Percentiles rank a stretch among this genome's conserved stretches.
These are phyloP conservation scores for Acrocephalus scirpaceus DNA, from an alignment of 2,797 vertebrate genomes.

Conservation along the genomic window DNA sequence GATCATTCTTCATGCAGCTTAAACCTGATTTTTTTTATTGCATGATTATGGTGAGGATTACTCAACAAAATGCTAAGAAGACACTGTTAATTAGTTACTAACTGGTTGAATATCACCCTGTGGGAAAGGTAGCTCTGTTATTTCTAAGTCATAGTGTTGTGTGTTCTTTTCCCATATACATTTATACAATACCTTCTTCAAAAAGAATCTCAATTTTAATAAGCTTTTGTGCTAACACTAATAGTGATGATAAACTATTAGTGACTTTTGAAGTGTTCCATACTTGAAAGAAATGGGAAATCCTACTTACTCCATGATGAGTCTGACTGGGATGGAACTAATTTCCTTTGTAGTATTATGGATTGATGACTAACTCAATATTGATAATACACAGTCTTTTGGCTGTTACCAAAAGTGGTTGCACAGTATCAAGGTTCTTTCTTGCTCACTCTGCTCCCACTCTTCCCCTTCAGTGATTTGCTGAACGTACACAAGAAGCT, in stretches of 20 bases:
- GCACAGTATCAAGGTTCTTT: neutral
- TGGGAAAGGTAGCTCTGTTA: neutral
- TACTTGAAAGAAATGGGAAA: neutral
- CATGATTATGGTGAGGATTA: accelerated
- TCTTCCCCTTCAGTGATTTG: neutral
- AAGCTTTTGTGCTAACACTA: neutral
- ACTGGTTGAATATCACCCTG: neutral
- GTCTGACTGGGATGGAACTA: neutral
- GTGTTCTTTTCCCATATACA: neutral
- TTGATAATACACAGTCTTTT: neutral
- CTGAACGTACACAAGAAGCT: neutral
- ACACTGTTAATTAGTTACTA: neutral
- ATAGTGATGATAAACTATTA: neutral
- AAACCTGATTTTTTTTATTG: neutral
- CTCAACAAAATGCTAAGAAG: neutral
- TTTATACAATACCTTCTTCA: neutral
- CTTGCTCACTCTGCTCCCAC: neutral
- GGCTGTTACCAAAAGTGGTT: neutral
- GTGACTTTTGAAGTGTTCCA: neutral
- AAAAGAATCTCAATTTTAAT: neutral
- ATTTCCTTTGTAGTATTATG: neutral
- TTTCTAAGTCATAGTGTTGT: neutral
- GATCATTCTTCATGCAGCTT: neutral
- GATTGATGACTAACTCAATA: neutral
- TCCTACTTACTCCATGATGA: neutral